Base-by-base conservation (phyloP, 1,140 invertebrate genomes). In the Conopomorpha cramerella region DNA sequence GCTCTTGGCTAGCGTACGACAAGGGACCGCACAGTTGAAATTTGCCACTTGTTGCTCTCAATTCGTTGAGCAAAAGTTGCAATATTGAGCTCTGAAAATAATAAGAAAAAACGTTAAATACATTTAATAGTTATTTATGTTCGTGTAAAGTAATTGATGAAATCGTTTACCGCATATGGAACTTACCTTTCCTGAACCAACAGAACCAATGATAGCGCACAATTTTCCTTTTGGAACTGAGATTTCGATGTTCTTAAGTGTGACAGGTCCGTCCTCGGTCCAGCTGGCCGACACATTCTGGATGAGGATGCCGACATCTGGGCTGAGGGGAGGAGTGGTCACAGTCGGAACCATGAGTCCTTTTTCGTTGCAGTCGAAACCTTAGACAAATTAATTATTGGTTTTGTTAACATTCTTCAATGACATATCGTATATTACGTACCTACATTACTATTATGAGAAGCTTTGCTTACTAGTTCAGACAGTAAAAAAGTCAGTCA, bases 121-220 rank as follows among this genome's bases (percentile, higher is more conserved):
- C 7, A 30, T 13, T 14, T 23, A 6, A 2, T 23, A 13, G 2
- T 2, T 14, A 8, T 11, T 8, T 7, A 18, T 13, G 2, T 12
- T 11, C 12, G 8, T 2, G 23, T 15, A n/a, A n/a, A n/a, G n/a
- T n/a, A n/a, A n/a, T n/a, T n/a, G n/a, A n/a, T n/a, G n/a, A n/a
- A n/a, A n/a, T n/a, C n/a, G n/a, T n/a, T n/a, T n/a, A n/a, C n/a
- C n/a, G n/a, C n/a, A n/a, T n/a, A n/a, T n/a, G n/a, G n/a, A n/a
- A n/a, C 26, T 3, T 52, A 86, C 86, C 77, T 93, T 93, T 19
- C 90, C 90, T 1, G 87, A 84, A 2, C 90, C 91, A 8, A 93
- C 90, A 2, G 86, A 81, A 2, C 91, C 91, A 28, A 92, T 87
- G 4, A 93, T 81, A 1, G 87, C 86, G 35, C 88, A 84, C 0